Conservation (phyloP, 2,888 invertebrate genomes). For the Leptarthrus brevirostris region DNA sequence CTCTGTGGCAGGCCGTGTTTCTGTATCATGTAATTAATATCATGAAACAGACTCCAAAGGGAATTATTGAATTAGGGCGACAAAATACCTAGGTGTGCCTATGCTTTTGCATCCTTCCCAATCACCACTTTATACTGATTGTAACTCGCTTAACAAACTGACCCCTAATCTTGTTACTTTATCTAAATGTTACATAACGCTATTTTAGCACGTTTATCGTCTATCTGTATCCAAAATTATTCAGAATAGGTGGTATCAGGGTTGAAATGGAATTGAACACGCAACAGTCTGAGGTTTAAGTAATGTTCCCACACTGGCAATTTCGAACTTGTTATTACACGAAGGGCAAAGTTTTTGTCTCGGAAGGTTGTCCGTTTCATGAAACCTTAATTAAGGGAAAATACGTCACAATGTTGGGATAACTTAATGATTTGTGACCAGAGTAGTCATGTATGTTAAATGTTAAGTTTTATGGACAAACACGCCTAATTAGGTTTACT, state of each 20-base stretch:
- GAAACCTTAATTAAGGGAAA: constrained; percentile 8
- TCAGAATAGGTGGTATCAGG: constrained; percentile 1
- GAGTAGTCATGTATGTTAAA: neutral
- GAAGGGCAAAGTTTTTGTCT: neutral
- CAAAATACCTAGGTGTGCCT: neutral
- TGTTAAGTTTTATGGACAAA: constrained; percentile 1
- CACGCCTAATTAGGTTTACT: neutral
- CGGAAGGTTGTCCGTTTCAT: neutral
- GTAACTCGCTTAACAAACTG: neutral
- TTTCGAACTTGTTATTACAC: constrained; percentile 16
- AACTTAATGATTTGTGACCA: constrained; percentile 1
- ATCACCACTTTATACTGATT: neutral
- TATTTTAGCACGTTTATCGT: constrained; percentile 15
- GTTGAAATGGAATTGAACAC: constrained; percentile 11
- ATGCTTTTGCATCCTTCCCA: neutral
- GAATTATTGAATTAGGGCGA: neutral
- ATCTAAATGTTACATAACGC: constrained; percentile 29
- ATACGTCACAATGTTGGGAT: neutral
- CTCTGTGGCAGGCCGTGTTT: no score
- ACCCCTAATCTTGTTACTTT: constrained; percentile 39
- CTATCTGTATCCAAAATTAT: neutral
- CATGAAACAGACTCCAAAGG: neutral
- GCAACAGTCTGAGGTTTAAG: constrained; percentile 28
- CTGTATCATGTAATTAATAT: neutral
- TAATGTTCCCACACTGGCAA: constrained; percentile 3